Evolutionary conservation across 2,113 vertebrate genomes (phyloP).

Genomic region (Amphiprion ocellaris): DNA sequence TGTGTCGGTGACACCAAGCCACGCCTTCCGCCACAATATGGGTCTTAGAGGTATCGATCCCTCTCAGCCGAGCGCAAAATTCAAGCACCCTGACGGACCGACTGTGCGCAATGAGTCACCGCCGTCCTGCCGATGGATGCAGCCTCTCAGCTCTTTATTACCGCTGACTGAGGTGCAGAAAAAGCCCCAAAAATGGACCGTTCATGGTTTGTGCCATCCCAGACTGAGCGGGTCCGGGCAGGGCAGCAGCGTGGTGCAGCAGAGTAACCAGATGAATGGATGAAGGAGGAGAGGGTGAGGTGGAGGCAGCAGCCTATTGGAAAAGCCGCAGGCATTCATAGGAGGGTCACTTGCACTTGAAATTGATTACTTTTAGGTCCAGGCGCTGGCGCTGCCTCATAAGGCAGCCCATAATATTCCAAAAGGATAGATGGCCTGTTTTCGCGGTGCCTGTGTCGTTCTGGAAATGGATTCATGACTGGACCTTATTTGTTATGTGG

Average conservation of each 20-base stretch:
- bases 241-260: conserved; percentile 50
- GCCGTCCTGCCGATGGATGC: conserved; percentile 30
- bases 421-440: background rate
- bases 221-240: conserved; percentile 36
- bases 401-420: conserved; percentile 1
- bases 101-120: conserved; percentile 72
- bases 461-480: conserved; percentile 2
- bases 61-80: conserved; percentile 37
- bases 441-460: background rate
- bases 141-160: background rate
- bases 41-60: conserved; percentile 67
- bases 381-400: background rate
- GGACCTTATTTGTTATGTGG: background rate
- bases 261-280: conserved; percentile 56
- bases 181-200: conserved; percentile 53
- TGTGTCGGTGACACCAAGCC: conserved; percentile 78
- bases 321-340: conserved; percentile 41
- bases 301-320: conserved; percentile 28
- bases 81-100: conserved; percentile 40
- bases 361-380: conserved; percentile 45
- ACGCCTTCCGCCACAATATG: conserved; percentile 78
- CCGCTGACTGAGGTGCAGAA: background rate
- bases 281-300: conserved; percentile 35
- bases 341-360: conserved; percentile 52
- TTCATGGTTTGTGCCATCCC: conserved; percentile 27